Evolutionary conservation across 2,888 invertebrate species (phyloP).

Genomic region (Polia nebulosa): DNA sequence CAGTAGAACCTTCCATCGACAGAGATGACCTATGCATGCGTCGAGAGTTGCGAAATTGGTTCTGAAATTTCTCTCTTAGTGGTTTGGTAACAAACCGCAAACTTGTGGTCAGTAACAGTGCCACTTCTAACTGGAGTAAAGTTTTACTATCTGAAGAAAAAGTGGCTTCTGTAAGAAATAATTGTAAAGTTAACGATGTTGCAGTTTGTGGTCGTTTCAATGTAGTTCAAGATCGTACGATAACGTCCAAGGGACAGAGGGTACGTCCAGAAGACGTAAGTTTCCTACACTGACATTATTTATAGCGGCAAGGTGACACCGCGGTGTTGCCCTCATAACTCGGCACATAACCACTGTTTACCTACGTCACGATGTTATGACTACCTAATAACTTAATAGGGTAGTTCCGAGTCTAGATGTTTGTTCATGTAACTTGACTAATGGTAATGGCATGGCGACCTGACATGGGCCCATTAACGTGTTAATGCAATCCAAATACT

Average conservation of each 20-base stretch:
- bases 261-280: slow-evolving; percentile 20
- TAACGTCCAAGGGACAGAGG: not conserved
- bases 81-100: slow-evolving; percentile 13
- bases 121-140: slow-evolving; percentile 20
- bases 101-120: slow-evolving; percentile 8
- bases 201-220: slow-evolving; percentile 18
- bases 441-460: not conserved
- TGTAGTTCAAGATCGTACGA: slow-evolving; percentile 24
- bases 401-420: slow-evolving; percentile 25
- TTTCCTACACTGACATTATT: slow-evolving; percentile 47
- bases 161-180: not conserved
- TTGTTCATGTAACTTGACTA: slow-evolving; percentile 4
- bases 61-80: slow-evolving; percentile 19
- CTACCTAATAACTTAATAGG: slow-evolving; percentile 25
- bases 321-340: slow-evolving; percentile 45
- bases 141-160: slow-evolving; percentile 5
- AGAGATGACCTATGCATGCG: slow-evolving; percentile 17
- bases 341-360: slow-evolving; percentile 37
- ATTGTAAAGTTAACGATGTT: slow-evolving; percentile 14
- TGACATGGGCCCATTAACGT: not conserved
- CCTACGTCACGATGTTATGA: slow-evolving; percentile 42
- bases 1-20: not conserved
- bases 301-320: slow-evolving; percentile 62
- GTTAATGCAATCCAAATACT: not conserved
- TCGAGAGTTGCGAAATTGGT: slow-evolving; percentile 8